Evolutionary conservation across 2,888 invertebrate species (phyloP), one percentile per base, ranked within the genome.

Genomic region (Metacarcinus magister): DNA sequence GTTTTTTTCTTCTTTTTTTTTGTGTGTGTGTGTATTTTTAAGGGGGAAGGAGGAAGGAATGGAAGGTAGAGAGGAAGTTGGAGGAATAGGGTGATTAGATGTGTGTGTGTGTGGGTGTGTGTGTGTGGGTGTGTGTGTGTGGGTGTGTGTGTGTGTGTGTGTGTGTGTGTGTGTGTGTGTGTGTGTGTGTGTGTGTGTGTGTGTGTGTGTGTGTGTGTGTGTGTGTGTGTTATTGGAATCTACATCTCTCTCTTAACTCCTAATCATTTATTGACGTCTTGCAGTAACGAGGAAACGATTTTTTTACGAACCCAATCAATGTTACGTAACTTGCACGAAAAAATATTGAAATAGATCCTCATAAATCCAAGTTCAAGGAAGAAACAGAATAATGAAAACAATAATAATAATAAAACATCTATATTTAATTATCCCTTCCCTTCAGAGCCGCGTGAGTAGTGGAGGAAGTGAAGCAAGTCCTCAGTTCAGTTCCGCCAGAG

Each of bases 91-190:
- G 82, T 82, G 28, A 32, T 82, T 28, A 82, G 82, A 10, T 82
- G 32, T 82, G 32, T 82, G 82, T 82, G 82, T 82, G 32, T 82
- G 82, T 82, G 82, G 28, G 82, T 82, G 82, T 82, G 82, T 82
- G 82, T 82, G 82, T 82, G 82, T 82, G 82, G 19, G 82, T 82
- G 82, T 82, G 82, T 82, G 82, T 82, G 82, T 82, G 82, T 82
- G 82, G 28, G 82, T 82, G 82, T 82, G 82, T 82, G 82, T 82
- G 82, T 82, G 82, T 82, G 82, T 82, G 82, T 82, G 82, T 82
- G 82, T 82, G 82, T 82, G 82, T 82, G 82, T 82, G 82, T 82
- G 82, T 82, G 82, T 82, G 82, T 75, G 75, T 75, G 75, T 75
- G 75, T 75, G 75, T 75, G 75, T 75, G 75, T 75, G 60, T 60